phyloP scores from a whole-genome alignment of 2,113 vertebrate species.

The Cololabis saira region DNA sequence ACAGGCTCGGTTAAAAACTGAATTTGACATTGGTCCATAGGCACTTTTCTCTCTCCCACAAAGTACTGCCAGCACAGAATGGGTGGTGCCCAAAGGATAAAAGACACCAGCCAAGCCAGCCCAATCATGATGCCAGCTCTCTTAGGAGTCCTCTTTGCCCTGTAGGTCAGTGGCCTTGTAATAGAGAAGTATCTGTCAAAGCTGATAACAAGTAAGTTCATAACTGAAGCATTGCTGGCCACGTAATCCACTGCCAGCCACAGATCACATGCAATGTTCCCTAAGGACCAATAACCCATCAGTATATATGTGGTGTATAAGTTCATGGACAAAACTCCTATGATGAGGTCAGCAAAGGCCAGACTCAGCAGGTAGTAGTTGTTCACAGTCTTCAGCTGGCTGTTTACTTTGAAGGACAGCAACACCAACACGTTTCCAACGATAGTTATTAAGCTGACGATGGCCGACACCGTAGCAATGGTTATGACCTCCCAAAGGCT shows the following conservation, averaged over 20 bases:
- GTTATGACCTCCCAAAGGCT: constrained; percentile 91
- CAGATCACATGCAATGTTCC: constrained; percentile 95
- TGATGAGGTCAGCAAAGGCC: constrained; percentile 97
- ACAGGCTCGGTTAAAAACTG: constrained; percentile 97
- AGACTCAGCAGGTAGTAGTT: constrained; percentile 98
- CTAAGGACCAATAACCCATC: constrained; percentile 95
- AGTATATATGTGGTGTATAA: constrained; percentile 96
- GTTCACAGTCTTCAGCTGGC: constrained; percentile 98
- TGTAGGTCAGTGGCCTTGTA: constrained; percentile 95
- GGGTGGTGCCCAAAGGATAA: constrained; percentile 94
- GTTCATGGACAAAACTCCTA: constrained; percentile 97
- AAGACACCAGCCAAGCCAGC: constrained; percentile 95
- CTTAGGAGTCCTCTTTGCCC: constrained; percentile 94
- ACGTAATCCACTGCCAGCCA: constrained; percentile 98
- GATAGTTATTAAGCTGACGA: constrained; percentile 93
- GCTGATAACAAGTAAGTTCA: constrained; percentile 98
- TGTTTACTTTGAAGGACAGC: constrained; percentile 98
- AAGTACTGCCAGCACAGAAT: constrained; percentile 99
- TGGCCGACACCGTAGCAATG: constrained; percentile 90
- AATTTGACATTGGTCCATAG: constrained; percentile 90
- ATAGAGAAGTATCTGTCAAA: constrained; percentile 99
- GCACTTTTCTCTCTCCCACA: constrained; percentile 90
- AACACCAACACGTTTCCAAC: constrained; percentile 97
- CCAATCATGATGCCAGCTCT: constrained; percentile 97
- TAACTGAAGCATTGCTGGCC: constrained; percentile 97